These are phyloP conservation scores for Clarias fuscus DNA, from an alignment of 2,797 vertebrate genomes.

Conservation along the genomic window DNA sequence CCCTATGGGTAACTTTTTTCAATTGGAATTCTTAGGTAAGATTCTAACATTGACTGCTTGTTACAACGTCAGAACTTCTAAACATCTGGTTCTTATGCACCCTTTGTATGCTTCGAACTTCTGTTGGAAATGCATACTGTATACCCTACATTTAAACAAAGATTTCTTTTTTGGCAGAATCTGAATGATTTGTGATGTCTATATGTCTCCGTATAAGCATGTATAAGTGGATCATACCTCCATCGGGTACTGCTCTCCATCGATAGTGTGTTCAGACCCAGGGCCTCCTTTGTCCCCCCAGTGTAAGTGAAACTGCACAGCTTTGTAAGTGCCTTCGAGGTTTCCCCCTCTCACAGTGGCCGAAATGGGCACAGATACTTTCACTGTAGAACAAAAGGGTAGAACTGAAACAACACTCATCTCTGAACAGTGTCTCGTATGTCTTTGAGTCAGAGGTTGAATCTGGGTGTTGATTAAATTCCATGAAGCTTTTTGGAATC, in stretches of 20 bases:
- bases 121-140: not conserved
- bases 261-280: slow-evolving; percentile 90
- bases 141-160: not conserved
- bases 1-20: not conserved
- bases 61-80: not conserved
- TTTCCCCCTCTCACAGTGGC: slow-evolving; percentile 72
- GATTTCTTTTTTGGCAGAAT: not conserved
- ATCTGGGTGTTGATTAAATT: not conserved
- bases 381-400: slow-evolving; percentile 67
- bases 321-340: slow-evolving; percentile 75
- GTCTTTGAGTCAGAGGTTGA: not conserved
- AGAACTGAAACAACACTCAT: not conserved
- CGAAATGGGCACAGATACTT: slow-evolving; percentile 62
- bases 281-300: slow-evolving; percentile 75
- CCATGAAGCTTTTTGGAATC: slow-evolving; percentile 19
- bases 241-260: slow-evolving; percentile 86
- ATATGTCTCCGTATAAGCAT: not conserved
- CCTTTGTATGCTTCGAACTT: not conserved
- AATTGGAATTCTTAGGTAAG: not conserved
- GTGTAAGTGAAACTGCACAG: slow-evolving; percentile 86
- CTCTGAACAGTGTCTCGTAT: not conserved
- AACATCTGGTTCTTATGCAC: not conserved
- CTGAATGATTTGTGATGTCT: not conserved
- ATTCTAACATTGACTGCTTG: not conserved
- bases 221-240: slow-evolving; percentile 76